Evolutionary conservation across 2,113 vertebrate species (phyloP).

Genomic region (Barnardius zonarius): DNA sequence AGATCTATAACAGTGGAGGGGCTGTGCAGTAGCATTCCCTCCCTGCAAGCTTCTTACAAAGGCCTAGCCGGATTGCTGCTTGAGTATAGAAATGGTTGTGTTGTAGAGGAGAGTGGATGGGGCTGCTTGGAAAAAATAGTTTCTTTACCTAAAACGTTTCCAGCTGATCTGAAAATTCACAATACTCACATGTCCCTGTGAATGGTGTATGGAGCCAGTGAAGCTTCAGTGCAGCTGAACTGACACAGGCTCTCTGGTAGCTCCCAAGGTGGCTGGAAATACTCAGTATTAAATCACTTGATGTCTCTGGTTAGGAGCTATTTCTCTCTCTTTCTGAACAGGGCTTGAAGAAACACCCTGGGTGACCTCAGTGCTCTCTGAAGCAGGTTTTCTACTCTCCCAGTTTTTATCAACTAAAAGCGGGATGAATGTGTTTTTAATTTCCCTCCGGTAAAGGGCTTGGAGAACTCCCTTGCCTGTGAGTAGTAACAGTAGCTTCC

Average conservation of each 20-base stretch:
- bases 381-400: background rate
- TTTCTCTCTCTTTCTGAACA: background rate
- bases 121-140: background rate
- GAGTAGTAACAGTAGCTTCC: background rate
- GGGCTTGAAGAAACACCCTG: background rate
- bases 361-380: background rate
- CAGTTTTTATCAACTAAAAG: background rate
- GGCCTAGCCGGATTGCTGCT: background rate
- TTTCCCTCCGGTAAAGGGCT: background rate
- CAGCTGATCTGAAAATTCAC: background rate
- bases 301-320: background rate
- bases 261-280: background rate
- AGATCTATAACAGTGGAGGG: background rate
- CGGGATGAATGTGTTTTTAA: background rate
- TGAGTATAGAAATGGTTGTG: background rate
- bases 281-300: background rate
- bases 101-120: background rate
- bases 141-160: background rate
- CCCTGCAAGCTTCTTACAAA: background rate
- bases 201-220: background rate
- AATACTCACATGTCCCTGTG: background rate
- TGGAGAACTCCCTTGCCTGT: background rate
- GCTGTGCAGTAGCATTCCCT: background rate
- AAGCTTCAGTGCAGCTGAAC: background rate
- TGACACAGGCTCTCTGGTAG: background rate